Evolutionary conservation across 1,140 invertebrate species (phyloP).

Genomic region (Gonioctena quinquepunctata): DNA sequence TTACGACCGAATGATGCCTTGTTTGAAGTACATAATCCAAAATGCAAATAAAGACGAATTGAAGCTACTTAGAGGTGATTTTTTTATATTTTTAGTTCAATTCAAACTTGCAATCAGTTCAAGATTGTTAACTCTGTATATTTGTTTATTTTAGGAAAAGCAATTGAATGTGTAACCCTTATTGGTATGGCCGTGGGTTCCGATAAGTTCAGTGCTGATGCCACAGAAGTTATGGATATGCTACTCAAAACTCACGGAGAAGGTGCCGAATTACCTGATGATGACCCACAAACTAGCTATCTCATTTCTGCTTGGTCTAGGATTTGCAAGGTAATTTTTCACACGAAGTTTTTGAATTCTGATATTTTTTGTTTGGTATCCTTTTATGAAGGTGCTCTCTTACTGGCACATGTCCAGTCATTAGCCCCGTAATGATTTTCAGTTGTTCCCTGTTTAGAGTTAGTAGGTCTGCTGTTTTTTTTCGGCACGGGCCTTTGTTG

Average conservation of each 20-base stretch:
- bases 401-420: no score
- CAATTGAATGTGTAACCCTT: constrained; percentile 91
- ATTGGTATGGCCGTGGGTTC: constrained; percentile 95
- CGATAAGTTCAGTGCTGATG: constrained; percentile 93
- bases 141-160: constrained; percentile 50
- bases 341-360: no score
- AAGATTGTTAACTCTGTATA: constrained; percentile 10
- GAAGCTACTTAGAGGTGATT: constrained; percentile 86
- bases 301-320: constrained; percentile 98
- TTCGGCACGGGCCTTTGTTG: no score
- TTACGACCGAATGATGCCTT: constrained; percentile 90
- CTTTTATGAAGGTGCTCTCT: no score
- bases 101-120: no score
- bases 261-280: constrained; percentile 80
- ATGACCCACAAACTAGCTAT: constrained; percentile 97
- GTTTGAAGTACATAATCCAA: constrained; percentile 95
- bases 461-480: no score
- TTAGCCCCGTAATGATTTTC: no score
- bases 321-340: constrained; percentile 95
- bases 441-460: no score
- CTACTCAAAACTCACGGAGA: constrained; percentile 89
- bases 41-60: constrained; percentile 89
- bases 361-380: no score
- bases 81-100: constrained; percentile 3
- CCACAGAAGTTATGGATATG: constrained; percentile 95